phyloP scores from a whole-genome alignment of 30 jellyfish, hydroid and myxozoan genomes.

The Chironex yamaguchii region DNA sequence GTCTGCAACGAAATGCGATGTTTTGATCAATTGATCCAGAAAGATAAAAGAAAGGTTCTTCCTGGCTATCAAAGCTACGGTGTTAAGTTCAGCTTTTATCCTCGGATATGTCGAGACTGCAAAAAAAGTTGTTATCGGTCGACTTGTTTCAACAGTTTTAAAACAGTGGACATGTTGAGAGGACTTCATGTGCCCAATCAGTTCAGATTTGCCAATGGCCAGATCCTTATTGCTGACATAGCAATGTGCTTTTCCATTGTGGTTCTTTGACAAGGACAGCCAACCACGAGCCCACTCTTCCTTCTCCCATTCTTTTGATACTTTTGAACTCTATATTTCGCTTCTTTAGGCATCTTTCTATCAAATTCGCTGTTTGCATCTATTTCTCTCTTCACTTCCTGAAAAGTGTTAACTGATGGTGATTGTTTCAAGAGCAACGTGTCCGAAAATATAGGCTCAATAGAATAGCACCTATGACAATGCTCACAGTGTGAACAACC shows the following conservation, averaged over 20 bases:
- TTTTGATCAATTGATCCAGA: slow-evolving; percentile 10
- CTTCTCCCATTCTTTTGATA: slow-evolving; percentile 50
- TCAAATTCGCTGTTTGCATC: no score
- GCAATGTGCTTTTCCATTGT: slow-evolving; percentile 13
- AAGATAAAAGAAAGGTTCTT: slow-evolving; percentile 8
- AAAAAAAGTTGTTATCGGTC: not conserved
- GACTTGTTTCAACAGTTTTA: not conserved
- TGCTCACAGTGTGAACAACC: no score
- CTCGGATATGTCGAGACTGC: slow-evolving; percentile 1
- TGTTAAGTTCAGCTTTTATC: slow-evolving; percentile 31
- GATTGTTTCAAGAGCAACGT: no score
- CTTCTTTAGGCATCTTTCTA: slow-evolving; percentile 28
- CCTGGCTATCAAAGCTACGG: slow-evolving; percentile 45
- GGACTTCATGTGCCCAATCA: slow-evolving; percentile 7
- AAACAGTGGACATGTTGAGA: not conserved
- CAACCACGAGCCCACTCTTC: slow-evolving; percentile 40
- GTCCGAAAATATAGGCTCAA: no score
- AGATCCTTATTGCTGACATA: slow-evolving; percentile 9
- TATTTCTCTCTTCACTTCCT: no score
- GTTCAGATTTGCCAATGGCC: slow-evolving; percentile 18
- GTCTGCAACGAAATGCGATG: slow-evolving; percentile 19
- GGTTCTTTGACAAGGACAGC: slow-evolving; percentile 3
- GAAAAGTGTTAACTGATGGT: no score
- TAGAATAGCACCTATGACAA: no score
- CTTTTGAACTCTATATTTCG: slow-evolving; percentile 17